Base-by-base conservation (phyloP, 2,888 invertebrate genomes). In the Meteorus cinctellus region DNA sequence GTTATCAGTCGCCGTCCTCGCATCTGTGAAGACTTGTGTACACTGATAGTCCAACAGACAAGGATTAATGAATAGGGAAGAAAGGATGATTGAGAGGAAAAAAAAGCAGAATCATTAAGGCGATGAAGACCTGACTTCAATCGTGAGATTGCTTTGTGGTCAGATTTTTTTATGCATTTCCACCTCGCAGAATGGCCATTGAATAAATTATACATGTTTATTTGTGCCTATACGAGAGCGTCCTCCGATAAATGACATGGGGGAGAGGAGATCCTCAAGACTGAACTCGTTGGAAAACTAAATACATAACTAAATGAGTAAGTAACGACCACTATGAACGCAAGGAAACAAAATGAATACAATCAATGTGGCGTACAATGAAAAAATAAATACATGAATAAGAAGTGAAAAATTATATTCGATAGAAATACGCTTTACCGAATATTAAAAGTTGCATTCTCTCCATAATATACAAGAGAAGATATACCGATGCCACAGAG, bases 261-360 rank as follows among this genome's bases (percentile, higher is more conserved):
- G 75, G 77, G 75, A 74, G 71, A 69, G 77, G 80, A 80, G 79
- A 81, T 86, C 85, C 84, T 87, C 85, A 87, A 87, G 87, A 87
- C 87, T 87, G 87, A 55, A 87, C 86, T 86, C 84, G 84, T 84
- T 82, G 83, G 81, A 84, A 76, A 78, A 74, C 60, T 77, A 65
- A 77, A 72, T 73, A 77, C 65, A 73, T 77, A 78, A 67, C 66
- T 72, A 72, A 65, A 72, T 67, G 76, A 59, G 59, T 51, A 66
- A 60, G 69, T 60, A 75, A 14, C 31, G 31, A 45, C 31, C 10
- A 63, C 34, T 62, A 31, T 31, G 48, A 62, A 27, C 12, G 31
- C 16, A 31, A 29, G 41, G 27, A 59, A 48, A 41, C 16, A 59
- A 34, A 19, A 70, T 41, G 19, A 60, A 62, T 8, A 59, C 8